These are phyloP conservation scores for Limonius californicus DNA, from an alignment of 1,140 invertebrate genomes.

Conservation along the genomic window DNA sequence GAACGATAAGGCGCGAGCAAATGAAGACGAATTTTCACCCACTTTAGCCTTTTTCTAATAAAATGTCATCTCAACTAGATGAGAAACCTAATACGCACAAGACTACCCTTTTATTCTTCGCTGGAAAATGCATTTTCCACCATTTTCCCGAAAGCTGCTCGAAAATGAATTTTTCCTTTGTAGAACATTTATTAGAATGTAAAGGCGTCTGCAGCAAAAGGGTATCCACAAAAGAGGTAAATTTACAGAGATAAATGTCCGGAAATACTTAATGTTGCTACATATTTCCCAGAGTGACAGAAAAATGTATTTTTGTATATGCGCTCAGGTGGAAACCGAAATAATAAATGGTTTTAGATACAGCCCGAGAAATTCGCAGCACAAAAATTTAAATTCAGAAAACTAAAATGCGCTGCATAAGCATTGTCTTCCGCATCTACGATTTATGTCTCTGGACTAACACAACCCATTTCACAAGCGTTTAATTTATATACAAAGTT, in stretches of 20 bases:
- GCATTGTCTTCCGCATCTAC: background rate
- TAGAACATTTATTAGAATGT: slow-evolving; percentile 15
- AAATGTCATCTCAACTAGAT: too few relatives aligned
- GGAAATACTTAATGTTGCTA: slow-evolving; percentile 14
- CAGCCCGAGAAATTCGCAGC: background rate
- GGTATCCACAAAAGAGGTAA: slow-evolving; percentile 13
- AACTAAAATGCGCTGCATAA: background rate
- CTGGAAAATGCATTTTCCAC: background rate
- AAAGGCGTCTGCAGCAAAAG: slow-evolving; percentile 6
- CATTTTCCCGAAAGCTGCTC: background rate
- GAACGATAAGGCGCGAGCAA: background rate
- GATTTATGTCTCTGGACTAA: too few relatives aligned
- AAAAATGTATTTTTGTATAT: slow-evolving; percentile 12
- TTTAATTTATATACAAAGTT: too few relatives aligned
- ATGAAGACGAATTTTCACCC: background rate
- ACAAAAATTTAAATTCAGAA: slow-evolving; percentile 2
- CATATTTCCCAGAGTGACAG: slow-evolving; percentile 6
- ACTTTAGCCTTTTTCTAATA: too few relatives aligned
- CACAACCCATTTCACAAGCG: too few relatives aligned
- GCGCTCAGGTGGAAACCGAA: slow-evolving; percentile 8
- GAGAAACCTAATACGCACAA: too few relatives aligned
- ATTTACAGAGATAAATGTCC: slow-evolving; percentile 14
- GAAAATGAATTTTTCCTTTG: slow-evolving; percentile 6
- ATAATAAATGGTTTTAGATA: slow-evolving; percentile 15
- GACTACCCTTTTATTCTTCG: background rate